Percentiles rank a stretch among this genome's conserved stretches.
phyloP scores from a whole-genome alignment of 2,113 vertebrate species.

The Tyto alba region DNA sequence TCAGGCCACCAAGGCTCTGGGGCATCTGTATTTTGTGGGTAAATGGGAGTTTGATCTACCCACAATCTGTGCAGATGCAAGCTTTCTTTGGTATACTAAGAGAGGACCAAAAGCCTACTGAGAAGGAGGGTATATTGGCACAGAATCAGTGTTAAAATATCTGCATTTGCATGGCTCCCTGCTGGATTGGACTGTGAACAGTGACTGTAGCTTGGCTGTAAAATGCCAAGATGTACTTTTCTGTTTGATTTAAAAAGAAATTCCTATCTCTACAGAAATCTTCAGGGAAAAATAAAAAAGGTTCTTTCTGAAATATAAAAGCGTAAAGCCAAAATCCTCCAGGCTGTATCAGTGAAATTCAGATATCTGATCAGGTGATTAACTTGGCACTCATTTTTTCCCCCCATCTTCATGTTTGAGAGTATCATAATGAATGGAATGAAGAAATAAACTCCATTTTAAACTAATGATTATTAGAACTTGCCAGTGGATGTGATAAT shows the following conservation, averaged over 20 bases:
- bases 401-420: neutral
- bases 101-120: neutral
- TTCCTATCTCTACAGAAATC: neutral
- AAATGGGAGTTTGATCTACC: neutral
- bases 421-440: neutral
- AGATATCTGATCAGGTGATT: neutral
- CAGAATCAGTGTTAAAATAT: neutral
- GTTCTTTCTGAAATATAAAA: neutral
- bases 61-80: neutral
- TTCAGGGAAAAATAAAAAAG: neutral
- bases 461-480: neutral
- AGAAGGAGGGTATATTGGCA: neutral
- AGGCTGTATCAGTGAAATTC: neutral
- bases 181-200: neutral
- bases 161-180: neutral
- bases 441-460: neutral
- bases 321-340: neutral
- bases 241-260: neutral
- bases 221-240: neutral
- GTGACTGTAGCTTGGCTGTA: neutral
- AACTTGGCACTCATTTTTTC: neutral
- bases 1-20: neutral
- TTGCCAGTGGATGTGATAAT: neutral
- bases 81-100: neutral
- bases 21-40: neutral